A percentile compares a stretch with the other conserved stretches of the same genome.
Conservation (phyloP, 1,140 invertebrate species). For the Mya arenaria region DNA sequence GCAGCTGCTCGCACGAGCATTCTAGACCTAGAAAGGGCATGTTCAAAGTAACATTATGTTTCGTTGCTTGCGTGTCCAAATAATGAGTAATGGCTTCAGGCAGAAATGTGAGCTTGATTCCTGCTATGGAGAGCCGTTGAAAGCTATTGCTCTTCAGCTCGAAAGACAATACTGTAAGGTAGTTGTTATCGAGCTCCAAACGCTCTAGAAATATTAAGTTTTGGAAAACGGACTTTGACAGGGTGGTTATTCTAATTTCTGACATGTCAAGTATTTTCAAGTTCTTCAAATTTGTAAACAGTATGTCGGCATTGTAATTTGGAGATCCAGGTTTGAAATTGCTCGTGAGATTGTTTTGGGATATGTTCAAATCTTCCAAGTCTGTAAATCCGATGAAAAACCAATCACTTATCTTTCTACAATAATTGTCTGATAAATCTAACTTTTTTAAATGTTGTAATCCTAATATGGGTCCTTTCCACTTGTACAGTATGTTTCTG, state of each 20-base stretch:
- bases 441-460: conserved; percentile 1
- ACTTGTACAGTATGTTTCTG: conserved; percentile 9
- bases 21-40: not conserved
- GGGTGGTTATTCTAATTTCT: not conserved
- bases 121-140: not conserved
- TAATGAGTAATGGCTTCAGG: not conserved
- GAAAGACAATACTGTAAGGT: not conserved
- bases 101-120: not conserved
- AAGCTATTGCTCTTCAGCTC: not conserved
- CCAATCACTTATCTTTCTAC: not conserved
- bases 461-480: not conserved
- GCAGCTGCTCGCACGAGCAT: conserved; percentile 11
- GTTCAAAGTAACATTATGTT: not conserved
- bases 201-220: not conserved
- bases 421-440: conserved; percentile 36
- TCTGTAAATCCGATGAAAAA: not conserved
- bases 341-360: not conserved
- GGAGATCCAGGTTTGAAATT: not conserved
- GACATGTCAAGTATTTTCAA: conserved; percentile 16
- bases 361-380: conserved; percentile 14
- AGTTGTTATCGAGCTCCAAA: conserved; percentile 4
- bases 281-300: not conserved
- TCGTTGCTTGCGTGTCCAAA: conserved; percentile 7
- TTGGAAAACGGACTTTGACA: not conserved
- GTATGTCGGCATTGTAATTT: not conserved